These are phyloP conservation scores for Brenthis hecate DNA, from an alignment of 2,888 invertebrate species.

Conservation along the genomic window DNA sequence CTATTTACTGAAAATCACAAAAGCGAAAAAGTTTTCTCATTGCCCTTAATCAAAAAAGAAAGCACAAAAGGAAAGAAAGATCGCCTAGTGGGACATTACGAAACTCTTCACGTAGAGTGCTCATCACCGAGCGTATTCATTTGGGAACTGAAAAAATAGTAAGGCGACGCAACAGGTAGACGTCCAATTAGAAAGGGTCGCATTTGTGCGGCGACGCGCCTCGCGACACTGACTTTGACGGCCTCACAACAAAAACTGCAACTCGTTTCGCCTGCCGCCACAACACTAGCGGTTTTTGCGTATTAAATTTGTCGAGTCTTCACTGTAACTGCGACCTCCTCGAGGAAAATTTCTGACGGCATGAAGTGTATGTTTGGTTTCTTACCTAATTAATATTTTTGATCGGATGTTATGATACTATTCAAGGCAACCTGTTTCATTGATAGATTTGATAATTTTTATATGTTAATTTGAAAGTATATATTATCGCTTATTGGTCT, in stretches of 20 bases:
- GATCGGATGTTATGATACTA: conserved; percentile 29
- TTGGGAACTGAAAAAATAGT: conserved; percentile 60
- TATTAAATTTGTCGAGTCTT: conserved; percentile 58
- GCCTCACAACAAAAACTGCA: conserved; percentile 68
- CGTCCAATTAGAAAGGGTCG: conserved; percentile 77
- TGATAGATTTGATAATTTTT: neutral
- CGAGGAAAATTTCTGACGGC: conserved; percentile 43
- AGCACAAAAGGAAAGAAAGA: conserved; percentile 42
- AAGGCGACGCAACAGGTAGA: conserved; percentile 78
- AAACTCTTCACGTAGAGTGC: conserved; percentile 67
- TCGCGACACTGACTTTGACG: conserved; percentile 75
- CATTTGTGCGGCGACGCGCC: conserved; percentile 69
- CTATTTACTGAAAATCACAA: too few relatives aligned
- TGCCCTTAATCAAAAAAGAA: conserved; percentile 20
- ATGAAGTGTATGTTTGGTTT: conserved; percentile 20
- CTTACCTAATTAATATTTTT: conserved; percentile 16
- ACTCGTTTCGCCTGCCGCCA: conserved; percentile 69
- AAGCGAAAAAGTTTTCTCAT: conserved; percentile 9
- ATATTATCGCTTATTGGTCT: too few relatives aligned
- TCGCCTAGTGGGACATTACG: conserved; percentile 57
- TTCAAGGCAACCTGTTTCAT: neutral
- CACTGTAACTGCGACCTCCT: conserved; percentile 68
- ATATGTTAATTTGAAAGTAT: neutral
- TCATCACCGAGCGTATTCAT: conserved; percentile 63
- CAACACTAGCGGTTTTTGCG: conserved; percentile 70